Evolutionary conservation across 2,888 invertebrate genomes (phyloP).

Genomic region (Orthonychiurus folsomi): DNA sequence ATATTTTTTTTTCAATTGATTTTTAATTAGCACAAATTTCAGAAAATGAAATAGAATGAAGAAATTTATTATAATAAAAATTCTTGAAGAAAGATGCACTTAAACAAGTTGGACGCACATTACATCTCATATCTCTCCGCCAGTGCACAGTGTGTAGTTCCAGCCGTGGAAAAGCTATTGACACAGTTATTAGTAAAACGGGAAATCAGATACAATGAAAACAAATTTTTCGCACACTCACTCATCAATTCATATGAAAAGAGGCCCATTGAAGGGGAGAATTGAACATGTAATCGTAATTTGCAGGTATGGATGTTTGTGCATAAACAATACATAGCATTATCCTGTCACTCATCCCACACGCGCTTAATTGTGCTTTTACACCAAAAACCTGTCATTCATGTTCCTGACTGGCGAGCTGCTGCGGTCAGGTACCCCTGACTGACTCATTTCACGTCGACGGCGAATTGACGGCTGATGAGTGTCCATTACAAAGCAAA

Average conservation of each 20-base stretch:
- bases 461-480: too few relatives aligned
- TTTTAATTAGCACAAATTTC: too few relatives aligned
- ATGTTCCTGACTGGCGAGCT: not conserved
- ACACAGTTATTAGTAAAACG: not conserved
- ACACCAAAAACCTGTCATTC: constrained; percentile 1
- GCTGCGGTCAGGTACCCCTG: not conserved
- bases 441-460: not conserved
- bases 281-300: not conserved
- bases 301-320: not conserved
- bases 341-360: not conserved
- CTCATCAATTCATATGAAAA: not conserved
- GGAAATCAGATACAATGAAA: not conserved
- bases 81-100: too few relatives aligned
- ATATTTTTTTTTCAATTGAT: too few relatives aligned
- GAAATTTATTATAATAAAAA: too few relatives aligned
- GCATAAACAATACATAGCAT: not conserved
- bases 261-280: not conserved
- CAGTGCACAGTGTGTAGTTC: not conserved
- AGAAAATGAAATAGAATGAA: too few relatives aligned
- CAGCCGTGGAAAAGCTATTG: not conserved
- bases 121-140: too few relatives aligned
- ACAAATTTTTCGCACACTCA: not conserved
- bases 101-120: too few relatives aligned
- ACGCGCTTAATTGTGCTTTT: constrained; percentile 1
- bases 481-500: too few relatives aligned